A percentile compares a stretch with the other conserved stretches of the same genome.
These are phyloP conservation scores for Hirtodrosophila alboralis DNA, from an alignment of 2,888 invertebrate genomes.

Conservation along the genomic window DNA sequence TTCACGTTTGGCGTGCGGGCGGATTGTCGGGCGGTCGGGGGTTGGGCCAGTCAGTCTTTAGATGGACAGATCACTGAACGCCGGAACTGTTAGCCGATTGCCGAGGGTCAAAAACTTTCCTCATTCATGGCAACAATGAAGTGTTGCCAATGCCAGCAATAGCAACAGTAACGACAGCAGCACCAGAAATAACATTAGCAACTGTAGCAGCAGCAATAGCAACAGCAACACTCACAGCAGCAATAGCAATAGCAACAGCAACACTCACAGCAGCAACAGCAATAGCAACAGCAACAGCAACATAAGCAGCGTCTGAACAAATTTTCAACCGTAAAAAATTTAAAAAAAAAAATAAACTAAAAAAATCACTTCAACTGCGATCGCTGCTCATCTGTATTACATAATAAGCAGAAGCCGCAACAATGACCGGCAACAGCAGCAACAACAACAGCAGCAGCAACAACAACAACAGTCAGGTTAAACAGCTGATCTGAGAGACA, in stretches of 20 bases:
- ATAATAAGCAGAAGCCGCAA: constrained; percentile 54
- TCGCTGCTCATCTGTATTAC: constrained; percentile 59
- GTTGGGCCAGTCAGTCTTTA: constrained; percentile 1
- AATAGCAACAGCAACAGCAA: constrained; percentile 7
- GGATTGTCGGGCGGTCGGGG: neutral
- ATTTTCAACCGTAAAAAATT: constrained; percentile 43
- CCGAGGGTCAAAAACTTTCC: constrained; percentile 61
- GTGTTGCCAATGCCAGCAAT: constrained; percentile 7
- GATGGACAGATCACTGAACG: constrained; percentile 1
- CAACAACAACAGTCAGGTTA: constrained; percentile 46
- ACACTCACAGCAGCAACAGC: constrained; percentile 5
- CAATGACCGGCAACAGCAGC: constrained; percentile 37
- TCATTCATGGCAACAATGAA: constrained; percentile 18
- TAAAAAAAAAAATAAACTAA: constrained; percentile 60
- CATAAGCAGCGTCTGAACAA: constrained; percentile 11
- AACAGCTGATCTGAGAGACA: constrained; percentile 55
- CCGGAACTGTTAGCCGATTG: constrained; percentile 22
- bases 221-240: constrained; percentile 7
- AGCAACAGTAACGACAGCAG: neutral
- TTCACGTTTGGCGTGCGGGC: constrained; percentile 52
- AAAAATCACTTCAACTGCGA: constrained; percentile 43
- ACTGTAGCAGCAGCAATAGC: constrained; percentile 8
- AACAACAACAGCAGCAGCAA: constrained; percentile 20
- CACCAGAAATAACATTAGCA: constrained; percentile 15
- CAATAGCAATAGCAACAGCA: constrained; percentile 6